phyloP scores from a whole-genome alignment of 2,888 invertebrate genomes.

The Yponomeuta malinellus region DNA sequence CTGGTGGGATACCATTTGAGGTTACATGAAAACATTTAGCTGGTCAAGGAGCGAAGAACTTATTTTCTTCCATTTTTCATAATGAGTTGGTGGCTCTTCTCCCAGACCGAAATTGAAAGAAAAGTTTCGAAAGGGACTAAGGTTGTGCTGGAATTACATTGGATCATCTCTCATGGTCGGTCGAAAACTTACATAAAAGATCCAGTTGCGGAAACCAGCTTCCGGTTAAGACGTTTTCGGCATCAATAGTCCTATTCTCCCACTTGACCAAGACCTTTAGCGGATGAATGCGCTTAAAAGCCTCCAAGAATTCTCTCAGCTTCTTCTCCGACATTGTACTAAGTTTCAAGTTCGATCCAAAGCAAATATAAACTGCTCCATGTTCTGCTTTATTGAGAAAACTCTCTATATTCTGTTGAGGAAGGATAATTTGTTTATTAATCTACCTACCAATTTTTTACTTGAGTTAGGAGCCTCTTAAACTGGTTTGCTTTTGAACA shows the following conservation, averaged over 20 bases:
- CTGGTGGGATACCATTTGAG: too few species aligned
- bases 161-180: background rate
- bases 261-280: conserved; percentile 85
- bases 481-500: too few species aligned
- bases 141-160: too few species aligned
- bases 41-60: too few species aligned
- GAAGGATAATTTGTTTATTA: conserved; percentile 4
- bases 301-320: conserved; percentile 72
- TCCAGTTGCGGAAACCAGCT: conserved; percentile 83
- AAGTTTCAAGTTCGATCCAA: conserved; percentile 82
- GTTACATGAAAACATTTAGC: too few species aligned
- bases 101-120: too few species aligned
- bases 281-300: conserved; percentile 73
- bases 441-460: background rate
- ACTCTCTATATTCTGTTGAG: conserved; percentile 70
- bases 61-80: too few species aligned
- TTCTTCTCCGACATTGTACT: conserved; percentile 77
- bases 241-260: conserved; percentile 75
- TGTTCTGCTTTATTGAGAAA: conserved; percentile 77
- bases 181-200: conserved; percentile 75
- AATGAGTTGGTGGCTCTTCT: too few species aligned
- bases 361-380: conserved; percentile 83
- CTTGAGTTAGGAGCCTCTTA: too few species aligned
- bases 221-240: conserved; percentile 75
- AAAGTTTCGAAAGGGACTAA: too few species aligned